A percentile compares a stretch with the other conserved stretches of the same genome.
Evolutionary conservation across 2,888 invertebrate genomes (phyloP).

Genomic region (Chelonus formosanus): DNA sequence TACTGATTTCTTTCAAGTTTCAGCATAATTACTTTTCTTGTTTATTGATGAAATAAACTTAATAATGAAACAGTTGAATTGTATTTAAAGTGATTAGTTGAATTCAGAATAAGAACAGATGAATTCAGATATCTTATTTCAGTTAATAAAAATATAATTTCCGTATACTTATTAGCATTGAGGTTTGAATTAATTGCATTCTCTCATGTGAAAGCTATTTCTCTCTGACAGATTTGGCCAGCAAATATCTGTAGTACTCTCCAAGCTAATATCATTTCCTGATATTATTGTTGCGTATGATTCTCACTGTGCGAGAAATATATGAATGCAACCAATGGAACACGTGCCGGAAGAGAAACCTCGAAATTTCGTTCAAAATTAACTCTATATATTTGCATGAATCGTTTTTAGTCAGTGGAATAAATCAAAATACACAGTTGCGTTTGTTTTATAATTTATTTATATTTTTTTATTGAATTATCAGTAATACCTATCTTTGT

Average conservation of each 20-base stretch:
- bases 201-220: conserved; percentile 16
- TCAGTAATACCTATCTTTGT: no score
- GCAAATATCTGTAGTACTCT: background rate
- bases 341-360: conserved; percentile 17
- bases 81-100: no score
- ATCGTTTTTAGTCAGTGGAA: conserved; percentile 29
- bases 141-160: no score
- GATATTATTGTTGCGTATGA: conserved; percentile 18
- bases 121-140: no score
- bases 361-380: conserved; percentile 6
- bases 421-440: conserved; percentile 11
- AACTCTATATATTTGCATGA: conserved; percentile 20
- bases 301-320: conserved; percentile 6
- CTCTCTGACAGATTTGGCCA: conserved; percentile 5
- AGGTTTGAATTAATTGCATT: conserved; percentile 12
- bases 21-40: no score
- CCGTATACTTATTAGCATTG: no score
- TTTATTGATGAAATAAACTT: no score
- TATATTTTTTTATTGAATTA: no score
- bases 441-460: no score
- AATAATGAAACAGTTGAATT: no score
- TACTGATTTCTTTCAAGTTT: no score
- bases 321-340: conserved; percentile 22
- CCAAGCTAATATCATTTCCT: conserved; percentile 20
- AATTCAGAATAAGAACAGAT: no score